Conservation (phyloP, 2,888 invertebrate species). For the Protophormia terraenovae region DNA sequence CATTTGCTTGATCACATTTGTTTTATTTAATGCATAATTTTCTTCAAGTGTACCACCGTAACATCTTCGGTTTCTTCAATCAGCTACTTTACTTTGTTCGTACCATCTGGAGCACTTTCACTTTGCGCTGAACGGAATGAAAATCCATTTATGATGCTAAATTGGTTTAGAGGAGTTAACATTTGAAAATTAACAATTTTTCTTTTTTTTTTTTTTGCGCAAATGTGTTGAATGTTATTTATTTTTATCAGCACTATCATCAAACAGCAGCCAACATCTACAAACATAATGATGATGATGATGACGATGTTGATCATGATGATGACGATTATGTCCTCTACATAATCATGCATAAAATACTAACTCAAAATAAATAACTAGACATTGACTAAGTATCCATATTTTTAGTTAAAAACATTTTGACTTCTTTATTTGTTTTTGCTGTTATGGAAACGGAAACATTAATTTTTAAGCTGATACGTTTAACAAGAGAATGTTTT, state of each 20-base stretch:
- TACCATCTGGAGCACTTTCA: constrained; percentile 80
- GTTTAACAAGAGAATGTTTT: too few species aligned
- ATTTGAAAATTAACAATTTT: constrained; percentile 65
- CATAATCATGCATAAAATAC: constrained; percentile 2
- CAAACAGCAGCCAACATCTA: constrained; percentile 53
- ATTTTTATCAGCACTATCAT: constrained; percentile 64
- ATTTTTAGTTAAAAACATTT: too few species aligned
- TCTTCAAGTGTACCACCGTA: constrained; percentile 52
- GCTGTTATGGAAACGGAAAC: too few species aligned
- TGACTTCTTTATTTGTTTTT: too few species aligned
- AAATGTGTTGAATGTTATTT: constrained; percentile 68
- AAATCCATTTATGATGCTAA: constrained; percentile 65
- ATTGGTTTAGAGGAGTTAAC: constrained; percentile 67
- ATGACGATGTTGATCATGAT: not conserved
- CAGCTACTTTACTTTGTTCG: constrained; percentile 32
- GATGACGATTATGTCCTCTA: constrained; percentile 8
- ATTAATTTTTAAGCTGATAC: too few species aligned
- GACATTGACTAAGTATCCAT: too few species aligned
- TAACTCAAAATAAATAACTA: too few species aligned
- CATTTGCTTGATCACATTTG: not conserved
- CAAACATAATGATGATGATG: constrained; percentile 28
- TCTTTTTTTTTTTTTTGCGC: constrained; percentile 25
- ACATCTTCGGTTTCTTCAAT: constrained; percentile 60
- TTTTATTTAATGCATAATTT: not conserved
- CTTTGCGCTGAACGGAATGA: constrained; percentile 71